phyloP scores from a whole-genome alignment of 2,113 vertebrate genomes.

The Antechinus flavipes region DNA sequence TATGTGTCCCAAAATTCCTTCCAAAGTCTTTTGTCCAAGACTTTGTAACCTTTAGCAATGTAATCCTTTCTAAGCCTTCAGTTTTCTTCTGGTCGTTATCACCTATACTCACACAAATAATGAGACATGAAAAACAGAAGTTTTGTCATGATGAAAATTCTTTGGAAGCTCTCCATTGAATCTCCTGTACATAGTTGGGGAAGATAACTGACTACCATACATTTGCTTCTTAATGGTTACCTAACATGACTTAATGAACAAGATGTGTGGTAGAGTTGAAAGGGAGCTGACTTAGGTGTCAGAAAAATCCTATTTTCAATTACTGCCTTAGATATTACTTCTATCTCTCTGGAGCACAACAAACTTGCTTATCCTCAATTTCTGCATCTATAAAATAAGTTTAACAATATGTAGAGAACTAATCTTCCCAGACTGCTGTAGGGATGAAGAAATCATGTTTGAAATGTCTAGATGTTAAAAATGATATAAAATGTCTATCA shows the following conservation, averaged over 20 bases:
- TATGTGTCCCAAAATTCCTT: background rate
- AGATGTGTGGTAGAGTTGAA: background rate
- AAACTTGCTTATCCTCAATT: background rate
- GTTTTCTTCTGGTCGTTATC: background rate
- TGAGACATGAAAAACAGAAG: background rate
- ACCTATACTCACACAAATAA: background rate
- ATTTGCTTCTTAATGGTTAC: background rate
- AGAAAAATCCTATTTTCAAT: background rate
- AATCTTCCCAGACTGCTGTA: background rate
- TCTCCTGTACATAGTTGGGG: background rate
- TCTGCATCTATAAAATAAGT: background rate
- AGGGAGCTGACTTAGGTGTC: background rate
- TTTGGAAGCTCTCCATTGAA: background rate
- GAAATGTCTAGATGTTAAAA: background rate
- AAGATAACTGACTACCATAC: background rate
- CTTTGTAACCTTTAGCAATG: background rate
- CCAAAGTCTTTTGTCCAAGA: background rate
- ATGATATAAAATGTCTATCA: background rate
- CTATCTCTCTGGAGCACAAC: background rate
- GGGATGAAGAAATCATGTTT: background rate
- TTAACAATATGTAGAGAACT: background rate
- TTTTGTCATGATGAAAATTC: background rate
- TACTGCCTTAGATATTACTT: background rate
- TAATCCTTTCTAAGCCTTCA: background rate
- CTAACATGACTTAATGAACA: background rate